Base-by-base conservation (phyloP, 1,140 invertebrate species). In the Chymomyza costata region DNA sequence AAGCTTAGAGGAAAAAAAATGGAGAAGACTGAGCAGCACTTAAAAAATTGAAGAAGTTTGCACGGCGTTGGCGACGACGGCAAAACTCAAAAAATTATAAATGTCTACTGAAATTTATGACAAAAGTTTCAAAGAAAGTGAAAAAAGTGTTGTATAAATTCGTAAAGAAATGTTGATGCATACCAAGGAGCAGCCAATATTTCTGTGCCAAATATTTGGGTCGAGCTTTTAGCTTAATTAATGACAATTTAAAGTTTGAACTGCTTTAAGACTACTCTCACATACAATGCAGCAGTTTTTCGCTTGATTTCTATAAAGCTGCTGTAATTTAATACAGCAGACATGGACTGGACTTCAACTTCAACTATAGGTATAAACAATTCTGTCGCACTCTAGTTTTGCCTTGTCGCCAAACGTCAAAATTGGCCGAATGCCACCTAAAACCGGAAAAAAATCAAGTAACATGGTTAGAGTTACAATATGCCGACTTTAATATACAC, bases 81-180 rank as follows among this genome's bases (percentile, higher is more conserved):
- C 3, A 3, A 5, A 5, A 25, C 21, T 25, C 21, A 49, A 46
- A 62, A 51, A 56, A 68, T 45, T 43, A 56, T 47, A 45, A 70
- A 65, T 56, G 65, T 71, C 71, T 70, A 50, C 35, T 50, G 44
- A 17, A 76, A 76, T 70, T 76, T 70, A 74, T 76, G 70, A 39
- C 16, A 7, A 13, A 63, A 74, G 74, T 59, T 49, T 74, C 21
- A 6, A 3, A 5, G 25, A 11, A 38, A 43, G 2, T 16, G 10
- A 41, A 35, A 28, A 50, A 38, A 35, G n/a, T n/a, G n/a, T n/a
- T n/a, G n/a, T n/a, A n/a, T n/a, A n/a, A n/a, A n/a, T n/a, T n/a
- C n/a, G n/a, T n/a, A n/a, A n/a, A n/a, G n/a, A 49, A 46, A 39
- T 56, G 58, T 48, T 61, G 25, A 8, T n/a, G n/a, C n/a, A n/a